phyloP scores from a whole-genome alignment of 2,888 invertebrate genomes.

The Mimas tiliae region DNA sequence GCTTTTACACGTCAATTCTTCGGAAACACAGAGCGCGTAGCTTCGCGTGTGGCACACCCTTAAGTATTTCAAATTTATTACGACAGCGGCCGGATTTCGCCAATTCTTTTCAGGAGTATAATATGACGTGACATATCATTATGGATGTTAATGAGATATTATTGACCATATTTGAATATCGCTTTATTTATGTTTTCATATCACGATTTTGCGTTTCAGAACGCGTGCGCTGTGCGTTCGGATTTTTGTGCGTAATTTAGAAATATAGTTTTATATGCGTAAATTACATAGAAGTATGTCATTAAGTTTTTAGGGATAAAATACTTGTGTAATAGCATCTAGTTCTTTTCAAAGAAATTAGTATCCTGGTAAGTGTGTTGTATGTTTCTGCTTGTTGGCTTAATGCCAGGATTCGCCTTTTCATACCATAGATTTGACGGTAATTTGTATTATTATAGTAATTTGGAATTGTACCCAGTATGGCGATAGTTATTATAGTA shows the following conservation, averaged over 20 bases:
- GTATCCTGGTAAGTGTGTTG: too few relatives aligned
- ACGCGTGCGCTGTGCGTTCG: background rate
- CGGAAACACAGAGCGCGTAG: slow-evolving; percentile 20
- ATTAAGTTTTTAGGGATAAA: background rate
- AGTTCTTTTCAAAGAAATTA: too few relatives aligned
- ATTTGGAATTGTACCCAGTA: too few relatives aligned
- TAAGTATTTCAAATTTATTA: slow-evolving; percentile 34
- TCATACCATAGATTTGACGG: too few relatives aligned
- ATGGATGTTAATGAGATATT: slow-evolving; percentile 12
- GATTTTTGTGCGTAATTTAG: background rate
- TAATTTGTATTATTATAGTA: too few relatives aligned
- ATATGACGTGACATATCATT: background rate
- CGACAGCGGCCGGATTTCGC: slow-evolving; percentile 25
- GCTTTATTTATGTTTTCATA: background rate
- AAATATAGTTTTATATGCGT: background rate
- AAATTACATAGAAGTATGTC: background rate
- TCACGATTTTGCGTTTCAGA: background rate
- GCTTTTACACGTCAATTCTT: slow-evolving; percentile 26
- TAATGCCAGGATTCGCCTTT: too few relatives aligned
- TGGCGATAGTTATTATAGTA: too few relatives aligned
- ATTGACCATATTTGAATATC: background rate
- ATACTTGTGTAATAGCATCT: too few relatives aligned
- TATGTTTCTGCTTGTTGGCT: too few relatives aligned
- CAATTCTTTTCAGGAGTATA: slow-evolving; percentile 23
- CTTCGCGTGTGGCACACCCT: slow-evolving; percentile 37